Conservation (phyloP, 1,140 invertebrate species). For the Argopecten irradians region DNA sequence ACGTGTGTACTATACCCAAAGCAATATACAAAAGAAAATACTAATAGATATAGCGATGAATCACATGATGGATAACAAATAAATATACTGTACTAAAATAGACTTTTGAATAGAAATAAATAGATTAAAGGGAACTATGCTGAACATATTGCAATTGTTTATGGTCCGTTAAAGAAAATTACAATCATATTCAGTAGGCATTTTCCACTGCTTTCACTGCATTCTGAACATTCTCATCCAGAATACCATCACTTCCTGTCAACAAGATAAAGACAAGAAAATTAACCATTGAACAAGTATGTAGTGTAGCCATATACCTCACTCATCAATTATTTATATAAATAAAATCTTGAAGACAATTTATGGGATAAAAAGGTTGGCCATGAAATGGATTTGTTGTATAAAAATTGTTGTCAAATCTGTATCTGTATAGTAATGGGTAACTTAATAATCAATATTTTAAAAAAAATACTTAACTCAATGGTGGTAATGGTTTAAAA, state of each 20-base stretch:
- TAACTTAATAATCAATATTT: too few relatives aligned
- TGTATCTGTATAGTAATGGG: too few relatives aligned
- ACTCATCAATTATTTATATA: not conserved
- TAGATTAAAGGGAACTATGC: not conserved
- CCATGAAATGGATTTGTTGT: too few relatives aligned
- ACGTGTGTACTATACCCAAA: not conserved
- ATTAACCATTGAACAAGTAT: not conserved
- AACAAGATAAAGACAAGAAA: conserved; percentile 42
- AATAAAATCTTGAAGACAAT: too few relatives aligned
- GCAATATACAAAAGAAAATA: not conserved
- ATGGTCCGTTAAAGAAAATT: not conserved
- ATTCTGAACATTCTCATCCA: conserved; percentile 58
- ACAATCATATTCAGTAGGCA: conserved; percentile 49
- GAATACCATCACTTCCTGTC: conserved; percentile 63
- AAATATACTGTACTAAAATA: not conserved
- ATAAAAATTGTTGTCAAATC: too few relatives aligned
- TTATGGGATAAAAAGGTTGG: too few relatives aligned
- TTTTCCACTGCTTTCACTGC: conserved; percentile 55
- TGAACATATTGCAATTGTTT: not conserved
- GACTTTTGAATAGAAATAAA: not conserved
- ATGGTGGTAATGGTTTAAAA: too few relatives aligned
- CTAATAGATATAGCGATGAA: not conserved
- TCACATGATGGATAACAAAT: not conserved
- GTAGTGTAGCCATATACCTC: not conserved
- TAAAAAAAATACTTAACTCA: too few relatives aligned